These are phyloP conservation scores for Cynodonichthys magdalenae DNA, from an alignment of 2,797 vertebrate species.

Conservation along the genomic window DNA sequence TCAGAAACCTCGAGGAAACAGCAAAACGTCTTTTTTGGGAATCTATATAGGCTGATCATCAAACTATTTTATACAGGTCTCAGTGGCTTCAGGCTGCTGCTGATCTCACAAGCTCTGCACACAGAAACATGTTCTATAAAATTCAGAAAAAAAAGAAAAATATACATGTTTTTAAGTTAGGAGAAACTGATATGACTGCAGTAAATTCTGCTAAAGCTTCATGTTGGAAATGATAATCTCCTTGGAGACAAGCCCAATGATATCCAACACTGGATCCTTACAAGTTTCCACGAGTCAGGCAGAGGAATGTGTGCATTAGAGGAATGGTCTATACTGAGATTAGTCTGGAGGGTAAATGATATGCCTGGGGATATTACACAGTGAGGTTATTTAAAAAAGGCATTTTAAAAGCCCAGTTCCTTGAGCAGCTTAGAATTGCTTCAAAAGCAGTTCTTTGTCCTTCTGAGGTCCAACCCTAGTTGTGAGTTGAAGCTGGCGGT, in stretches of 20 bases:
- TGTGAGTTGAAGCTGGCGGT: neutral
- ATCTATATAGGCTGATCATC: constrained; percentile 17
- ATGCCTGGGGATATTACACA: constrained; percentile 32
- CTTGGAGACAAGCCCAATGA: constrained; percentile 21
- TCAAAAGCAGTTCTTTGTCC: constrained; percentile 13
- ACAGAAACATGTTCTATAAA: constrained; percentile 1
- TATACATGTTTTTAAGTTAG: constrained; percentile 1
- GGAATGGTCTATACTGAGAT: constrained; percentile 32
- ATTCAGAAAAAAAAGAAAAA: constrained; percentile 3
- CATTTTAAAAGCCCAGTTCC: constrained; percentile 16
- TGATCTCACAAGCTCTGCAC: neutral
- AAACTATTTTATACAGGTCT: constrained; percentile 15
- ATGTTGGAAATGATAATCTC: neutral
- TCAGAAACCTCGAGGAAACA: constrained; percentile 27
- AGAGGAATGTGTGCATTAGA: constrained; percentile 45
- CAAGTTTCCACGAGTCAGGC: constrained; percentile 43
- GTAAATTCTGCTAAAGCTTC: constrained; percentile 21
- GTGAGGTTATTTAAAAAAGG: constrained; percentile 33
- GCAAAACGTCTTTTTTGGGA: constrained; percentile 32
- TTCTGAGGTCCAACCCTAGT: constrained; percentile 1
- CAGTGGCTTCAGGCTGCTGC: neutral
- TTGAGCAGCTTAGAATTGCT: constrained; percentile 15
- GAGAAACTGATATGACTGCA: neutral
- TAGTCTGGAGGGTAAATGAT: constrained; percentile 41
- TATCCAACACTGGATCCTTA: constrained; percentile 38